Evolutionary conservation across 2,113 vertebrate species (phyloP), one percentile per base, ranked within the genome.

Genomic region (Perca schrenkii): DNA sequence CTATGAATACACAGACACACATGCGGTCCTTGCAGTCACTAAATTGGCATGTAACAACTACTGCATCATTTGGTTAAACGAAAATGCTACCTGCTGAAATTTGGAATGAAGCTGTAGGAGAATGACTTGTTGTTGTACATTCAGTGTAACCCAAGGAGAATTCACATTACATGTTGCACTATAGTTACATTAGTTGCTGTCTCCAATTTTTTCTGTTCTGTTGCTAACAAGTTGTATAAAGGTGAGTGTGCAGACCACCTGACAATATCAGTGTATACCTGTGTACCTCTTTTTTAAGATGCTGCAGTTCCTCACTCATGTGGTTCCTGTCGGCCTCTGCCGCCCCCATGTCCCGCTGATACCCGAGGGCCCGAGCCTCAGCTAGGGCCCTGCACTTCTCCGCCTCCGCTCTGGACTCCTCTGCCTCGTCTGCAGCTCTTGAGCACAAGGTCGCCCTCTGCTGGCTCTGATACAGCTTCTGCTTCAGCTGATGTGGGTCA

Each of bases 361-460:
- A 83, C 1, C 86, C 82, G 17, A 92, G 85, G 56, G 92, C 87
- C 61, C 87, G 87, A 0, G 88, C 80, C 57, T 93, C 92, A 0
- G 95, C 92, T 53, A 92, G 74, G 4, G 84, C 90, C 75, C 84
- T 65, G 60, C 61, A 77, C 78, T 80, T 89, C 83, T 95, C 94
- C 0, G 94, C 93, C 57, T 95, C 94, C 0, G 25, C 83, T 31
- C 88, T 83, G 13, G 87, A 79, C 64, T 53, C 79, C 49, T 92
- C 90, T 0, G 83, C 92, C 56, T 94, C 90, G 0, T 89, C 91
- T 0, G 85, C 93, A 2, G 88, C 92, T 0, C 50, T 80, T 3
- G 91, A 94, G 74, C 92, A 93, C 74, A 93, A 22, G 1, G 80
- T 57, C 19, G 77, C 94, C 87, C 93, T 94, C 91, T 95, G 93